phyloP scores from a whole-genome alignment of 1,140 invertebrate species.

The Heliothis subflexa region DNA sequence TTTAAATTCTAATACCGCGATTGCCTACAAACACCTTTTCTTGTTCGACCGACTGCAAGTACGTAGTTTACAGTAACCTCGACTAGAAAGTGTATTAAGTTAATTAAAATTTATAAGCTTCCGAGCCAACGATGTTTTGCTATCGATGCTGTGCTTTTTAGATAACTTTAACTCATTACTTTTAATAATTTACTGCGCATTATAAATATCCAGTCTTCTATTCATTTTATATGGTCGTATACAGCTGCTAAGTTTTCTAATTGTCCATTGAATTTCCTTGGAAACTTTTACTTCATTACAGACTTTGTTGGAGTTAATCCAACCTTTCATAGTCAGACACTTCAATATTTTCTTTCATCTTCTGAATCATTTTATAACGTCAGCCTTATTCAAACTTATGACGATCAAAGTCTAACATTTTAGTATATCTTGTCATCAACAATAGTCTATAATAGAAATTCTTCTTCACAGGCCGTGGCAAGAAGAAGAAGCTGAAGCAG shows the following conservation, averaged over 20 bases:
- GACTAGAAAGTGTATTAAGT: constrained; percentile 40
- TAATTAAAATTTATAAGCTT: constrained; percentile 45
- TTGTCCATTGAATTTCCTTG: neutral
- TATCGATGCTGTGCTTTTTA: constrained; percentile 22
- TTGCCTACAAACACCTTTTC: constrained; percentile 46
- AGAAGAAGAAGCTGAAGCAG: constrained; percentile 91
- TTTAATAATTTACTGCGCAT: neutral
- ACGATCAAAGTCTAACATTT: neutral
- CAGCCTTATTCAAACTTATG: neutral
- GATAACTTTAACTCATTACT: constrained; percentile 32
- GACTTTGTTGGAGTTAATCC: constrained; percentile 13
- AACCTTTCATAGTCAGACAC: no score
- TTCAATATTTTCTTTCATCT: no score
- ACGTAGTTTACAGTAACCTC: constrained; percentile 15
- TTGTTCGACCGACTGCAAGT: constrained; percentile 21
- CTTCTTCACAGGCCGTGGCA: constrained; percentile 88
- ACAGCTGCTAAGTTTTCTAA: no score
- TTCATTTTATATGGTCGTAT: neutral
- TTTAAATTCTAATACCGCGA: constrained; percentile 39
- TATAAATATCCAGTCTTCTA: neutral
- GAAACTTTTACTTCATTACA: neutral
- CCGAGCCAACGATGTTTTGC: neutral
- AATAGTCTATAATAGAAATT: constrained; percentile 24
- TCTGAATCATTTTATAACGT: neutral
- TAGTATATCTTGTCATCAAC: neutral